Conservation (phyloP, 2,113 vertebrate genomes). For the Ia io region DNA sequence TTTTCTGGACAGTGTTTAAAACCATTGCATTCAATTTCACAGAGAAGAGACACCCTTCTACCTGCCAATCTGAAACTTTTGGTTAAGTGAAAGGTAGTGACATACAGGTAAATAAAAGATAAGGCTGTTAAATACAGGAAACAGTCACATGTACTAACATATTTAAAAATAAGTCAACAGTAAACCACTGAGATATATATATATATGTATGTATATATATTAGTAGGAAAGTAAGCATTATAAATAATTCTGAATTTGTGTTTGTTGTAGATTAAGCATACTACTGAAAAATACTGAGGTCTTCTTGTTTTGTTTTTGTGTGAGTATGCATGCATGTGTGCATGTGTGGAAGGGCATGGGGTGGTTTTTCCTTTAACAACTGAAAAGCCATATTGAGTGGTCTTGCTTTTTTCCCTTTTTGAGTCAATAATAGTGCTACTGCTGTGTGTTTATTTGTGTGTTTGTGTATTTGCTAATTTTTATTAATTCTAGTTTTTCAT, state of each 20-base stretch:
- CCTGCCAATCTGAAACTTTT: too few relatives aligned
- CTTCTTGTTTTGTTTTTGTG: slow-evolving; percentile 69
- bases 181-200: slow-evolving; percentile 82
- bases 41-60: too few relatives aligned
- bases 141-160: too few relatives aligned
- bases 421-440: background rate
- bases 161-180: too few relatives aligned
- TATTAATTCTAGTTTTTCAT: slow-evolving; percentile 98
- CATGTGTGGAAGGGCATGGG: background rate
- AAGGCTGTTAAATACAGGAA: too few relatives aligned
- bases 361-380: background rate
- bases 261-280: too few relatives aligned
- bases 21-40: too few relatives aligned
- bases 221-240: slow-evolving; percentile 90
- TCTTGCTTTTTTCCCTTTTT: background rate
- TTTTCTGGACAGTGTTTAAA: too few relatives aligned
- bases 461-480: slow-evolving; percentile 90
- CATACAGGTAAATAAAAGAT: too few relatives aligned
- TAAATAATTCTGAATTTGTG: slow-evolving; percentile 95
- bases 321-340: background rate
- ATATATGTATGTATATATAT: slow-evolving; percentile 88
- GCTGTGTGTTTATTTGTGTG: slow-evolving; percentile 81
- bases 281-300: too few relatives aligned
- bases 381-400: slow-evolving; percentile 36
- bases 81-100: too few relatives aligned